These are phyloP conservation scores for Pocillopora meandrina DNA, from an alignment of 92 coral and sea anemone species.

Conservation along the genomic window DNA sequence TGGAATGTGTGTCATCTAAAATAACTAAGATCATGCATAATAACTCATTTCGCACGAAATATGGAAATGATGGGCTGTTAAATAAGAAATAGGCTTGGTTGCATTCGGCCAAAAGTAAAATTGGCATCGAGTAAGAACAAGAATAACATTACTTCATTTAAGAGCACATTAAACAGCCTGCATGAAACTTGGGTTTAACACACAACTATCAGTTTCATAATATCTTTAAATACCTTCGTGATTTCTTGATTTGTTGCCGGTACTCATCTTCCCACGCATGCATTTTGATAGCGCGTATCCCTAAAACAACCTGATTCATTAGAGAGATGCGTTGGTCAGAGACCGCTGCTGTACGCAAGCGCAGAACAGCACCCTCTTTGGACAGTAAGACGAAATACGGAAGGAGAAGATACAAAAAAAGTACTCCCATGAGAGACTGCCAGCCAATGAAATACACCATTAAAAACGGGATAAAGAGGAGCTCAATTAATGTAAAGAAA, in stretches of 20 bases:
- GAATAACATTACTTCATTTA: too few relatives aligned
- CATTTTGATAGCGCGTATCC: background rate
- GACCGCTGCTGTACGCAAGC: conserved; percentile 5
- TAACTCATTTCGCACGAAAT: too few relatives aligned
- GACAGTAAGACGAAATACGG: background rate
- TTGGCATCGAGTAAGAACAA: too few relatives aligned
- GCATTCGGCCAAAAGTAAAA: too few relatives aligned
- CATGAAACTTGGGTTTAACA: too few relatives aligned
- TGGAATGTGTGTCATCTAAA: too few relatives aligned
- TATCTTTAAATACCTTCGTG: background rate
- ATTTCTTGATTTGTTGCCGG: background rate
- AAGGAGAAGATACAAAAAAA: background rate
- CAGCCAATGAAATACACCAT: conserved; percentile 10
- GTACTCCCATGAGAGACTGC: conserved; percentile 15
- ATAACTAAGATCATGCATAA: too few relatives aligned
- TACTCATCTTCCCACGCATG: conserved; percentile 7
- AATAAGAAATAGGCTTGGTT: too few relatives aligned
- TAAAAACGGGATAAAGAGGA: background rate
- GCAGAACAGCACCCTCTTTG: background rate
- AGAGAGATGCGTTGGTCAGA: conserved; percentile 8
- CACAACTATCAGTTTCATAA: background rate
- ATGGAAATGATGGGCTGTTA: too few relatives aligned
- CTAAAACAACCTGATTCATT: conserved; percentile 1
- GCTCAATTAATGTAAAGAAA: background rate
- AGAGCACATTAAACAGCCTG: too few relatives aligned